Evolutionary conservation across 2,888 invertebrate species (phyloP).

Genomic region (Sphinx pinastri): DNA sequence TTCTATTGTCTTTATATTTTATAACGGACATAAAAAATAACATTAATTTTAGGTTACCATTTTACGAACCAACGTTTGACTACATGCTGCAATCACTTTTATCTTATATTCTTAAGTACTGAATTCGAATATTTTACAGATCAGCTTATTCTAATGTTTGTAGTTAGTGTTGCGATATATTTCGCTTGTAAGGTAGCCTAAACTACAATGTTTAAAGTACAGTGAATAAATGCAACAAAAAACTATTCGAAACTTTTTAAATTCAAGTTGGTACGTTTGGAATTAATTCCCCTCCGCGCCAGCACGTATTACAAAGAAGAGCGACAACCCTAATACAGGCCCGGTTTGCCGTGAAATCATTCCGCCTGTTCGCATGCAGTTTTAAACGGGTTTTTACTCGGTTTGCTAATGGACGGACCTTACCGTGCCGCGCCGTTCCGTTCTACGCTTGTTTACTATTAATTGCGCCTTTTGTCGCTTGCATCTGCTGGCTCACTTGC

Average conservation of each 20-base stretch:
- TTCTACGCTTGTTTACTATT: conserved; percentile 72
- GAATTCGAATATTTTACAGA: background rate
- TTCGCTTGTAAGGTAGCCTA: background rate
- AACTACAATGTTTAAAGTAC: background rate
- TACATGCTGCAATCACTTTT: background rate
- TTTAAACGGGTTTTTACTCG: conserved; percentile 55
- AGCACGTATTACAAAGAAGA: conserved; percentile 19
- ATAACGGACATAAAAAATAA: background rate
- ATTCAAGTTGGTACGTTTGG: conserved; percentile 10
- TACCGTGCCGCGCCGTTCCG: conserved; percentile 58
- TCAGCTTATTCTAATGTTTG: background rate
- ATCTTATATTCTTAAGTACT: background rate
- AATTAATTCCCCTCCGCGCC: conserved; percentile 21
- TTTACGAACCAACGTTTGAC: background rate
- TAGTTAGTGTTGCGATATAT: background rate
- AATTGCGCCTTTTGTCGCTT: conserved; percentile 77
- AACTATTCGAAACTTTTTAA: conserved; percentile 16
- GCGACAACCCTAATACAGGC: conserved; percentile 20
- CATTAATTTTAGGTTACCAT: background rate
- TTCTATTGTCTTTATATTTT: conserved; percentile 16
- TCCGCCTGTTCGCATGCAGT: conserved; percentile 45
- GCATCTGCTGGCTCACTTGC: conserved; percentile 55
- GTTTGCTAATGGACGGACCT: conserved; percentile 68
- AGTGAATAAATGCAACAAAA: conserved; percentile 15
- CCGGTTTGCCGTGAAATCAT: conserved; percentile 66